Conservation (phyloP, 1,140 invertebrate genomes). For the Thalassaphorura encarpata region DNA sequence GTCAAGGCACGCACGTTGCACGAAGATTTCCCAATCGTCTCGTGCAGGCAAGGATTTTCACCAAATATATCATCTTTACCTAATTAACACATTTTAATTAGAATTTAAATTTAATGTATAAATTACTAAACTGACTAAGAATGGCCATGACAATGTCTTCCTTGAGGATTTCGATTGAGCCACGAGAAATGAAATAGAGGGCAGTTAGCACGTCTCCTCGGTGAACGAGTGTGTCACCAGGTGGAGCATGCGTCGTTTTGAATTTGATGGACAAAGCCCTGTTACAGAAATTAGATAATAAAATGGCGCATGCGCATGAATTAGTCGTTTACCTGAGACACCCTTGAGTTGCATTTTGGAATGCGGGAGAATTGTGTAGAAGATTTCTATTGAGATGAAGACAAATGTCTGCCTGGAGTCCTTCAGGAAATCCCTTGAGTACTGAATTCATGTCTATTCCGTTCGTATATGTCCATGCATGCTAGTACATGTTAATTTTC, state of each 20-base stretch:
- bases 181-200: constrained; percentile 88
- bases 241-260: constrained; percentile 95
- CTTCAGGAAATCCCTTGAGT: constrained; percentile 83
- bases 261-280: constrained; percentile 82
- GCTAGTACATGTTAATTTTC: constrained; percentile 45
- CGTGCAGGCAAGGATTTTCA: constrained; percentile 88
- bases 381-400: constrained; percentile 93
- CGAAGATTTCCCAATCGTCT: constrained; percentile 89
- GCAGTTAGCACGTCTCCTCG: constrained; percentile 90
- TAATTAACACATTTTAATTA: constrained; percentile 37
- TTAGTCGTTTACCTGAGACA: constrained; percentile 63
- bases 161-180: constrained; percentile 94
- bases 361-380: constrained; percentile 85
- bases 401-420: constrained; percentile 97
- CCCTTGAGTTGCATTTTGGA: constrained; percentile 89
- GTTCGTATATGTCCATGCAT: constrained; percentile 98
- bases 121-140: constrained; percentile 63
- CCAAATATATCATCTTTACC: constrained; percentile 98
- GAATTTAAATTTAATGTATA: neutral
- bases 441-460: constrained; percentile 97
- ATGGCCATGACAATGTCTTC: constrained; percentile 97
- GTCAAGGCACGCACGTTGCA: constrained; percentile 95
- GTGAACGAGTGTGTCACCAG: constrained; percentile 94
- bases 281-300: constrained; percentile 31
- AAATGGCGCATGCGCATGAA: no score